Base-by-base conservation (phyloP, 2,888 invertebrate species). In the Drosophila helvetica region DNA sequence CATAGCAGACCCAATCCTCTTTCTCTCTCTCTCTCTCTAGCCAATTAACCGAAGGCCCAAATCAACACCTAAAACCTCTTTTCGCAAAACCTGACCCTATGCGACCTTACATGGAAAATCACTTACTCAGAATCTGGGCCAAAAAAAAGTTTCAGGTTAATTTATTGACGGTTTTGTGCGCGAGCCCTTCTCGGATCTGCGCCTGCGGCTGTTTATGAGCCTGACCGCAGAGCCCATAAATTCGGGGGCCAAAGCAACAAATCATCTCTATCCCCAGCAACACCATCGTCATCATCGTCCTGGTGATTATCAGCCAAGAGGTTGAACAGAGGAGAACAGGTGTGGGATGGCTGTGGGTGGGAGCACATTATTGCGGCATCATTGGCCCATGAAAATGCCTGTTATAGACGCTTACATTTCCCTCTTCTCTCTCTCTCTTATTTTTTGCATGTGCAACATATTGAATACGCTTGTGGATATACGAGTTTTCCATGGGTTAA, bases 331-430 rank as follows among this genome's bases (percentile, higher is more conserved):
- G 38, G 9, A 8, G 48, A 50, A 25, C 12, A 19, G 30, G 33
- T 33, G 61, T 50, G 45, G 8, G 7, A 2, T 38, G 38, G 38
- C 38, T n/a, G n/a, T 38, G 38, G 43, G 47, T 25, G 48, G 19
- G 27, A 56, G 65, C 82, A 46, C 55, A 83, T 83, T 80, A 86
- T 79, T 61, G 76, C 63, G 68, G 77, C 77, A 75, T 77, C 75
- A 80, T 79, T 87, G 80, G 75, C 65, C 77, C 80, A 80, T 87
- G 77, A 85, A 86, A 84, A 81, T 46, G 77, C 52, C 65, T 61
- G 64, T 65, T 74, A 57, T 65, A 17, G 56, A 50, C 19, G 61
- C 45, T 58, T 72, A 57, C 56, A 19, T 54, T 18, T 27, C n/a
- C 1, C 12, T 15, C 18, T 12, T 47, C 15, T 46, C 0, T 10